These are phyloP conservation scores for Chrysina gloriosa DNA, from an alignment of 2,888 invertebrate genomes.

Conservation along the genomic window DNA sequence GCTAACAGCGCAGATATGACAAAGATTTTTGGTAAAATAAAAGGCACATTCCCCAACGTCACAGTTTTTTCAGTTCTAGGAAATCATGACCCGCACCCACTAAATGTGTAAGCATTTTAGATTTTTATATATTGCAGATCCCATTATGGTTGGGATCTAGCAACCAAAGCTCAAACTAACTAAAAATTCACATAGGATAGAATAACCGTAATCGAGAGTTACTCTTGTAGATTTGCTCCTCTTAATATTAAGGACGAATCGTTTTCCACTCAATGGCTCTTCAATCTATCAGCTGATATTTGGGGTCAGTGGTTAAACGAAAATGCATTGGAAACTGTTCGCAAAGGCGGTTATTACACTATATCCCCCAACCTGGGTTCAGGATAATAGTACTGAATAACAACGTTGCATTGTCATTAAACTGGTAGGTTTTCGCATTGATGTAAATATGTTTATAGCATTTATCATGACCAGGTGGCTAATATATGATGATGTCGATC, in stretches of 20 bases:
- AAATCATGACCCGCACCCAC: constrained; percentile 79
- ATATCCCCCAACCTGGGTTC: constrained; percentile 74
- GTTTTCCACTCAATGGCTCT: constrained; percentile 79
- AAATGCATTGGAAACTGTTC: constrained; percentile 71
- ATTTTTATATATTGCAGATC: too few relatives aligned
- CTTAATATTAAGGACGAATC: constrained; percentile 45
- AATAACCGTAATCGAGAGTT: too few relatives aligned
- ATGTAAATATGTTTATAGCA: not conserved
- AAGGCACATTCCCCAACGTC: constrained; percentile 65
- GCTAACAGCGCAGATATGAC: constrained; percentile 72
- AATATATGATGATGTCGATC: constrained; percentile 72
- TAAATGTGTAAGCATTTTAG: constrained; percentile 76
- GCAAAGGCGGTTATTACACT: constrained; percentile 83
- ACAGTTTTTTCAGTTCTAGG: constrained; percentile 73
- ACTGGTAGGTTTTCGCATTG: constrained; percentile 70
- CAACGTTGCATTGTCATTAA: constrained; percentile 80
- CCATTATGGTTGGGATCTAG: too few relatives aligned
- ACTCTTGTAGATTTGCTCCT: constrained; percentile 55
- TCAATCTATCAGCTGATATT: constrained; percentile 74
- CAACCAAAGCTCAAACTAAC: too few relatives aligned
- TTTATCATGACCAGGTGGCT: constrained; percentile 54
- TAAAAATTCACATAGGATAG: too few relatives aligned
- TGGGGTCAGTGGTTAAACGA: constrained; percentile 80
- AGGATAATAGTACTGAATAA: constrained; percentile 83
- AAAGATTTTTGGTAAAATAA: constrained; percentile 65